Evolutionary conservation across 2,888 invertebrate genomes (phyloP).

Genomic region (Dexiosoma caninum): DNA sequence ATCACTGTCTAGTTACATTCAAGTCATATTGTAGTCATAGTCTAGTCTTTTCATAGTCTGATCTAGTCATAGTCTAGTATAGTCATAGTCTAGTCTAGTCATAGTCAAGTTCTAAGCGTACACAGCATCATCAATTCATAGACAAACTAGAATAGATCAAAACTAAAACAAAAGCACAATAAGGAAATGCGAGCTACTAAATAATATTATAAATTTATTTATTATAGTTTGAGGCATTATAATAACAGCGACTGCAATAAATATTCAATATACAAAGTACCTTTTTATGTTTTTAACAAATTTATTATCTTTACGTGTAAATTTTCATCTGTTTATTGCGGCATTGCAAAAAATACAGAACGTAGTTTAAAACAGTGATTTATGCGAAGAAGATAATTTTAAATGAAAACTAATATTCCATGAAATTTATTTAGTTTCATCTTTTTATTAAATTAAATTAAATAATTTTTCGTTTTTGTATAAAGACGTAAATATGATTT

Average conservation of each 20-base stretch:
- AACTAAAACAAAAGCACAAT: neutral
- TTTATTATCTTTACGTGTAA: conserved; percentile 19
- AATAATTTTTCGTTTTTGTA: neutral
- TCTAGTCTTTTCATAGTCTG: neutral
- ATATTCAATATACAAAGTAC: neutral
- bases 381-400: neutral
- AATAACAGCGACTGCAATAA: neutral
- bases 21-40: neutral
- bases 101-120: neutral
- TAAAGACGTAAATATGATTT: conserved; percentile 2
- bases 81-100: neutral
- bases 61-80: neutral
- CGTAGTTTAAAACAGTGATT: too few species aligned
- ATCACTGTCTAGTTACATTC: neutral
- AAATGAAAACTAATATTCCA: neutral
- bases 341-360: neutral
- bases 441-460: conserved; percentile 11
- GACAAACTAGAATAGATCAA: neutral
- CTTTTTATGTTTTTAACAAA: neutral
- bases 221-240: conserved; percentile 16
- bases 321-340: neutral
- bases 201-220: conserved; percentile 33
- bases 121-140: too few species aligned
- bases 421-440: conserved; percentile 6
- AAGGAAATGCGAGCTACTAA: neutral